Conservation (phyloP, 2,797 vertebrate genomes). For the Karalla daura region DNA sequence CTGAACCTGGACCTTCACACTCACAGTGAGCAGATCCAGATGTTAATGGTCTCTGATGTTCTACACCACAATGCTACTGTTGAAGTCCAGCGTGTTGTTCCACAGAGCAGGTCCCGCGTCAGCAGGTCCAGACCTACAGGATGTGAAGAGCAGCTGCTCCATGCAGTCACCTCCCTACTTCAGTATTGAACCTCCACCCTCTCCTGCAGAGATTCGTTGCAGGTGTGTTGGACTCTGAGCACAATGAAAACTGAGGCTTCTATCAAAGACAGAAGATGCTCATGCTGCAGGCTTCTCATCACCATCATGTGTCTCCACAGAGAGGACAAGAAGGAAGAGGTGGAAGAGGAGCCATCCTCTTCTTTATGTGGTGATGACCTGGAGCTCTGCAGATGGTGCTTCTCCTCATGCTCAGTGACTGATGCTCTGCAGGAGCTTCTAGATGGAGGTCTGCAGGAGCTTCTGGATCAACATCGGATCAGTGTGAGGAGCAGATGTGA, state of each 20-base stretch:
- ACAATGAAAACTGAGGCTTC: too few species aligned
- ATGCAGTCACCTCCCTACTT: too few species aligned
- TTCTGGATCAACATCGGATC: neutral
- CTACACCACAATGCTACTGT: too few species aligned
- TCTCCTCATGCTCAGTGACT: neutral
- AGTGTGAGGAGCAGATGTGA: constrained; percentile 17
- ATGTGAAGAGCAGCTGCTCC: too few species aligned
- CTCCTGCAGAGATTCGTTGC: too few species aligned
- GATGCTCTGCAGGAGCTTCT: neutral
- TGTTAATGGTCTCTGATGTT: neutral
- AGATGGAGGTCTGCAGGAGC: neutral
- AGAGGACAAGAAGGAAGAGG: neutral
- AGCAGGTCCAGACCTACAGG: too few species aligned
- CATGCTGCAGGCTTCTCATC: too few species aligned
- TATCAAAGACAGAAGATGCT: too few species aligned
- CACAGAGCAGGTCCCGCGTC: too few species aligned
- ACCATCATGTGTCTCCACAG: neutral
- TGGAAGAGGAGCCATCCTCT: neutral
- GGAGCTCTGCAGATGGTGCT: neutral
- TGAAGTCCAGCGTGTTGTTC: too few species aligned
- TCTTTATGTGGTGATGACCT: constrained; percentile 1
- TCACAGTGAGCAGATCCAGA: neutral
- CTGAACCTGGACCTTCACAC: neutral
- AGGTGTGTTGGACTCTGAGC: too few species aligned
- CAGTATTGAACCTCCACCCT: too few species aligned